Percentiles rank a stretch among this genome's conserved stretches.
These are phyloP conservation scores for Linyphia triangularis DNA, from an alignment of 2,888 invertebrate genomes.

Conservation along the genomic window DNA sequence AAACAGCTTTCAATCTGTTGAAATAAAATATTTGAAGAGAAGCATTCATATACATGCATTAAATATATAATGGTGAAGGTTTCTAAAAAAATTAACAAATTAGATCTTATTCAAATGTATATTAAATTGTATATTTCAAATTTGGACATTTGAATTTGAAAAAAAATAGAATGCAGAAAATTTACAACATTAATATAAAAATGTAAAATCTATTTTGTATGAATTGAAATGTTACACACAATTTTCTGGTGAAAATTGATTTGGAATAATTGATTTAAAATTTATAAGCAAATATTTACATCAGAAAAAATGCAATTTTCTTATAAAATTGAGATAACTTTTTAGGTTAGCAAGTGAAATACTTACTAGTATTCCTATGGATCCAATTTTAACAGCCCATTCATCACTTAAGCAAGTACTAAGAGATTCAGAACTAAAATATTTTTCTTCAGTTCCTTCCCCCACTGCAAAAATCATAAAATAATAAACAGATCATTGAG, in stretches of 20 bases:
- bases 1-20: conserved; percentile 58
- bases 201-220: too few relatives aligned
- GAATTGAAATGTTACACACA: too few relatives aligned
- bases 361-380: conserved; percentile 52
- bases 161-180: too few relatives aligned
- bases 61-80: background rate
- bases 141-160: too few relatives aligned
- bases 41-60: background rate
- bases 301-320: too few relatives aligned
- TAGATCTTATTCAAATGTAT: too few relatives aligned
- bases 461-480: conserved; percentile 17
- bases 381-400: conserved; percentile 50
- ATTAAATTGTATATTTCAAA: too few relatives aligned
- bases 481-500: background rate
- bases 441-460: conserved; percentile 39
- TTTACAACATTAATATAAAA: too few relatives aligned
- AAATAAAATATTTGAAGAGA: background rate
- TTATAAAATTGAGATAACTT: too few relatives aligned
- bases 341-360: too few relatives aligned
- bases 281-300: background rate
- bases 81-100: too few relatives aligned
- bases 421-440: conserved; percentile 3
- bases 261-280: background rate
- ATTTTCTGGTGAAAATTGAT: too few relatives aligned
- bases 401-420: conserved; percentile 58